Evolutionary conservation across 2,888 invertebrate species (phyloP), one percentile per base, ranked within the genome.

Genomic region (Microctonus hyperodae): DNA sequence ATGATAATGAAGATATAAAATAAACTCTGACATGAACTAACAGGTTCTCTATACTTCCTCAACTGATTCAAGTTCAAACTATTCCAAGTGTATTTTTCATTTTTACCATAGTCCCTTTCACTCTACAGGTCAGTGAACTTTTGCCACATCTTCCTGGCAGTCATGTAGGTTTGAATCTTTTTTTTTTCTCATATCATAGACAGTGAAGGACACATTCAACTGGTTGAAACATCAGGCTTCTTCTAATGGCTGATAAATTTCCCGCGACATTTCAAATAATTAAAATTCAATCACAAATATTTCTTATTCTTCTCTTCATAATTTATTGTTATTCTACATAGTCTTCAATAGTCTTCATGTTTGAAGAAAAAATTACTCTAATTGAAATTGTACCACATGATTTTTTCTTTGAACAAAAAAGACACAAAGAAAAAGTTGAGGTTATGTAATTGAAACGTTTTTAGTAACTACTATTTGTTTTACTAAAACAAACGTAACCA

Each of bases 41-140:
- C 16, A 16, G 1, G n/a, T n/a, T n/a, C n/a, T n/a, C n/a, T n/a
- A n/a, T n/a, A n/a, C n/a, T n/a, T 44, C 16, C 7, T 16, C 16
- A 44, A 44, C 44, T 16, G 16, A 44, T 44, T 28, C 28, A 28
- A 28, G 4, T 28, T 28, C 28, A 5, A 5, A 28, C 28, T 35
- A 4, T 10, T 44, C 16, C 16, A 9, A 4, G 1, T n/a, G 6
- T 3, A 4, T 44, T 44, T 16, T 7, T 16, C 9, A 6, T 44
- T 16, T 1, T 44, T 9, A 44, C 7, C 44, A 16, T 44, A 28
- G n/a, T 44, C n/a, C 16, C 44, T 44, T 44, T 44, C 44, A 44
- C 44, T 44, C 16, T 16, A 16, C 44, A 44, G 61, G 31, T 61
- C 50, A 35, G 61, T 51, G 61, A 61, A 51, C 51, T 28, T 33